phyloP scores from a whole-genome alignment of 2,797 vertebrate genomes.

The Xenopus petersii region DNA sequence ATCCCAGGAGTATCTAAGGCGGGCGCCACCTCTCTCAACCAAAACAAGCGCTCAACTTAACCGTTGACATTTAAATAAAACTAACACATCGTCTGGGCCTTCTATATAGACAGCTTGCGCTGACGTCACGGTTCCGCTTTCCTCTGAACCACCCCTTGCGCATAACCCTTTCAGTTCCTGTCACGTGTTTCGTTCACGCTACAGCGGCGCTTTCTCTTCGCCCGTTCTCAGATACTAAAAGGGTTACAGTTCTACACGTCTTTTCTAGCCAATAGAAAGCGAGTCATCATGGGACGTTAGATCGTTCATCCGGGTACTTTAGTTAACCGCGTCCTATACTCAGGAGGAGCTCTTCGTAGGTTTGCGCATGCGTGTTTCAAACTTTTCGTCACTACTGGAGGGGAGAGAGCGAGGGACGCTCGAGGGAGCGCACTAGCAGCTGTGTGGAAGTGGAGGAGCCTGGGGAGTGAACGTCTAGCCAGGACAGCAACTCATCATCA shows the following conservation, averaged over 20 bases:
- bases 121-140: slow-evolving; percentile 9
- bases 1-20: too few species aligned
- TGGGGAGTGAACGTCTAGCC: slow-evolving; percentile 31
- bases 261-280: not conserved
- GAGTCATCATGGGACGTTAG: not conserved
- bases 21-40: too few species aligned
- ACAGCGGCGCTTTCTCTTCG: too few species aligned
- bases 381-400: slow-evolving; percentile 3
- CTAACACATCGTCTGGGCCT: not conserved
- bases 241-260: too few species aligned
- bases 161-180: slow-evolving; percentile 7
- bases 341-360: not conserved
- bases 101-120: not conserved
- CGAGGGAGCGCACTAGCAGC: not conserved
- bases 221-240: too few species aligned
- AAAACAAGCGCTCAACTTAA: not conserved
- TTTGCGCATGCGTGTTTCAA: slow-evolving; percentile 34
- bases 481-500: slow-evolving; percentile 2
- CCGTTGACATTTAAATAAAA: slow-evolving; percentile 38
- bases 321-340: not conserved
- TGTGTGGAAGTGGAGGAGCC: slow-evolving; percentile 7
- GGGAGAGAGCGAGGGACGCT: slow-evolving; percentile 1
- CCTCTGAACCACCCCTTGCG: not conserved
- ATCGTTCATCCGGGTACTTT: slow-evolving; percentile 32
- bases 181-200: too few species aligned